Evolutionary conservation across 1,140 invertebrate genomes (phyloP), one percentile per base, ranked within the genome.

Genomic region (Drosophila virilis): DNA sequence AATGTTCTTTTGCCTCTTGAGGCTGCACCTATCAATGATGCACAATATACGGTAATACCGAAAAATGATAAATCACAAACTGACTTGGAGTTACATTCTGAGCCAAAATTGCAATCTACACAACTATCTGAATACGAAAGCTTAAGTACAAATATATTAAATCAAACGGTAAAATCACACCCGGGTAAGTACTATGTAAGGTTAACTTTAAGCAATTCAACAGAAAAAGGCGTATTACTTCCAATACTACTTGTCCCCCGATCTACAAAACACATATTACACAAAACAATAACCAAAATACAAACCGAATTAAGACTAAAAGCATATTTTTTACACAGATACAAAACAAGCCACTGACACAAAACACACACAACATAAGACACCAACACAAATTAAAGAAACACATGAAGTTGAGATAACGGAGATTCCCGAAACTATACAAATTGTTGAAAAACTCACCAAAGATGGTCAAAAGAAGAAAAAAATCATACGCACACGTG

Each of bases 341-440:
- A 92, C 93, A 93, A 82, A 93, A 89, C 90, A 93, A 91, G 73
- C 55, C 81, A 85, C 77, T 79, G 81, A 91, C 92, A 91, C 79
- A 91, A 75, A 90, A 93, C 92, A 94, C 93, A 94, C 91, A 92
- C 92, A 77, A 93, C 73, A 93, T 61, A 91, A 86, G 7, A 93
- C 79, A 90, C 81, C 50, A 92, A 93, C 78, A 90, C 78, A 85
- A 74, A 73, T 22, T 33, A 72, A 77, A 74, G 69, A 91, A 93
- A 93, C 73, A 92, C 92, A 93, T 7, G 72, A 79, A 46, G 78
- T 62, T 61, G 91, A 91, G 92, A 93, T 78, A 91, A 81, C 43
- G 90, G 82, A 86, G 68, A 54, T 57, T 7, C 81, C 89, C 28
- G 83, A 91, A 73, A 77, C 52, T 35, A 50, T 83, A 22, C 59